Percentiles rank a stretch among this genome's conserved stretches.
Conservation (phyloP, 2,797 vertebrate species). For the Chrysocyon brachyurus region DNA sequence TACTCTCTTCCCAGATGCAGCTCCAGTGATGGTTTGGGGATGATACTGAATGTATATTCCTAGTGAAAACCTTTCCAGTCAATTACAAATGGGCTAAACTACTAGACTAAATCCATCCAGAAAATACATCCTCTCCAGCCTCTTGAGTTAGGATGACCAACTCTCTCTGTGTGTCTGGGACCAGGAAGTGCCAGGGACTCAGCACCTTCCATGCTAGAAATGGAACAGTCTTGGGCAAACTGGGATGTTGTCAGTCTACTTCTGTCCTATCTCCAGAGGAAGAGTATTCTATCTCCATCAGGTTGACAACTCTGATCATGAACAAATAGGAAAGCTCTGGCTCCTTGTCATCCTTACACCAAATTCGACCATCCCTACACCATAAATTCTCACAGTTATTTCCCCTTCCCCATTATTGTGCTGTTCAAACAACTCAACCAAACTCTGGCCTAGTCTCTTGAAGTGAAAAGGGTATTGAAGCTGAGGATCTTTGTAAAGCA, state of each 20-base stretch:
- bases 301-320: too few relatives aligned
- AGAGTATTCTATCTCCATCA: background rate
- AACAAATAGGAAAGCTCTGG: background rate
- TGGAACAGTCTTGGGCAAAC: background rate
- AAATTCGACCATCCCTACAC: background rate
- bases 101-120: background rate
- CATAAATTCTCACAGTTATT: background rate
- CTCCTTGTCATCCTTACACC: background rate
- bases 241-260: accelerated
- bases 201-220: too few relatives aligned
- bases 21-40: background rate
- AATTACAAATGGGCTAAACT: background rate
- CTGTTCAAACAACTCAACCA: background rate
- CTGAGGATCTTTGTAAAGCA: background rate
- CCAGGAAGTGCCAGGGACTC: accelerated
- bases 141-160: background rate
- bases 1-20: background rate
- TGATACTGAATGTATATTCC: background rate
- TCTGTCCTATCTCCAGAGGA: background rate
- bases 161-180: background rate
- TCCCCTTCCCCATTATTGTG: background rate
- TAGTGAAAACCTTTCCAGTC: background rate
- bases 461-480: background rate
- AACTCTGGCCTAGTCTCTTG: background rate
- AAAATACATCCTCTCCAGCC: background rate